Conservation (phyloP, 2,113 vertebrate species). For the pig (Sus scrofa) region DNA sequence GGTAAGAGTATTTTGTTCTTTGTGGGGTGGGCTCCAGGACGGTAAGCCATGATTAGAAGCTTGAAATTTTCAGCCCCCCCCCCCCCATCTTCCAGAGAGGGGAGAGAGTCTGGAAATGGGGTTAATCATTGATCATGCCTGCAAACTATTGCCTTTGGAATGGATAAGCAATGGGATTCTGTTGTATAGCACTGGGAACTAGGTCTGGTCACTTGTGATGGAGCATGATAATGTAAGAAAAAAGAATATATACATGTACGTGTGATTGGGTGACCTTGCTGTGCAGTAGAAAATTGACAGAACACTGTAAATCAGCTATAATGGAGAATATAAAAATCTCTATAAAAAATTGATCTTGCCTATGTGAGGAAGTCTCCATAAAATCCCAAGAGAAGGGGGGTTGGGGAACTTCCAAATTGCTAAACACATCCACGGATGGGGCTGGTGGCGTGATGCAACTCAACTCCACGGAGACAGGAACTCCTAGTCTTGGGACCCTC, state of each 20-base stretch:
- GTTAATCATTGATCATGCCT: neutral
- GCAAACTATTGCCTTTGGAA: too few species aligned
- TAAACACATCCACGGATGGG: neutral
- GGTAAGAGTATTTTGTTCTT: neutral
- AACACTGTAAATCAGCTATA: too few species aligned
- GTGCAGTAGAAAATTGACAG: too few species aligned
- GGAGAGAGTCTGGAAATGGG: neutral
- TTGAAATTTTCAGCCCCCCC: neutral
- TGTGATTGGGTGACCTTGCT: too few species aligned
- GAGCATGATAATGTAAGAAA: too few species aligned
- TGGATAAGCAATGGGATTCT: too few species aligned
- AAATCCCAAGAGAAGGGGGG: neutral
- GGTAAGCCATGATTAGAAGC: neutral
- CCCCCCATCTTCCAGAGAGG: neutral
- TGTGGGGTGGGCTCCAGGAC: neutral
- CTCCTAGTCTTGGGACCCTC: neutral
- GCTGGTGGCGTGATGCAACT: neutral
- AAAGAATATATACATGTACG: too few species aligned
- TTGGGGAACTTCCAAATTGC: neutral
- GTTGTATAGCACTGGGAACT: too few species aligned
- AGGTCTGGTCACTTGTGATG: too few species aligned
- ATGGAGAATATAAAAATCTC: too few species aligned
- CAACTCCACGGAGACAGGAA: neutral
- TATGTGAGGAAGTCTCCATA: neutral
- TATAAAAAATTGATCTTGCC: neutral